Percentiles rank a stretch among this genome's conserved stretches.
Conservation (phyloP, 2,797 vertebrate genomes). For the Australoheros facetus region DNA sequence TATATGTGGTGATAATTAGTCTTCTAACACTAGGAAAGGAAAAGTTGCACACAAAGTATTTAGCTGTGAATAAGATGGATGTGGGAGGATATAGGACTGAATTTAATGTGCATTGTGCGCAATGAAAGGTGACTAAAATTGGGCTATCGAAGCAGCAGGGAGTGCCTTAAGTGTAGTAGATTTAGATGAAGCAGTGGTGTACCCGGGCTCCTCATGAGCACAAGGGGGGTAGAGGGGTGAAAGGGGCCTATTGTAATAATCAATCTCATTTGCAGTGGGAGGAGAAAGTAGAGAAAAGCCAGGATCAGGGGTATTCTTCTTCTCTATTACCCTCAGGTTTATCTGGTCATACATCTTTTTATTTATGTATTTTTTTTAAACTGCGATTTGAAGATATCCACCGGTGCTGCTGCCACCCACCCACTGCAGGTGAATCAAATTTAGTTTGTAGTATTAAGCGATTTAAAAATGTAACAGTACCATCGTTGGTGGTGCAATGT, state of each 20-base stretch:
- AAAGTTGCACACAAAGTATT: slow-evolving; percentile 5
- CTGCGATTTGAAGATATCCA: neutral
- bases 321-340: neutral
- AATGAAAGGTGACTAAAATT: neutral
- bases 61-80: slow-evolving; percentile 10
- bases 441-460: neutral
- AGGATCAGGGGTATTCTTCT: neutral
- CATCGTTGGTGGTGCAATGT: neutral
- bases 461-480: neutral
- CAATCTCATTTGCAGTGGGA: slow-evolving; percentile 14
- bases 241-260: slow-evolving; percentile 30
- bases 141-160: neutral
- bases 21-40: neutral
- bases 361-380: neutral
- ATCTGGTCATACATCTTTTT: neutral
- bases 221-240: slow-evolving; percentile 13
- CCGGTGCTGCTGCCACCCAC: neutral
- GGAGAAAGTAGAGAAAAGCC: neutral
- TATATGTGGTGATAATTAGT: slow-evolving; percentile 27
- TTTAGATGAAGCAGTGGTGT: slow-evolving; percentile 11
- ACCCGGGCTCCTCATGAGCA: slow-evolving; percentile 2
- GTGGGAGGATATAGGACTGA: neutral
- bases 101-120: neutral
- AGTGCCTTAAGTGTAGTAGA: slow-evolving; percentile 12
- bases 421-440: neutral